A percentile compares a stretch with the other conserved stretches of the same genome.
These are phyloP conservation scores for Coptodon rendalli DNA, from an alignment of 2,113 vertebrate genomes.

Conservation along the genomic window DNA sequence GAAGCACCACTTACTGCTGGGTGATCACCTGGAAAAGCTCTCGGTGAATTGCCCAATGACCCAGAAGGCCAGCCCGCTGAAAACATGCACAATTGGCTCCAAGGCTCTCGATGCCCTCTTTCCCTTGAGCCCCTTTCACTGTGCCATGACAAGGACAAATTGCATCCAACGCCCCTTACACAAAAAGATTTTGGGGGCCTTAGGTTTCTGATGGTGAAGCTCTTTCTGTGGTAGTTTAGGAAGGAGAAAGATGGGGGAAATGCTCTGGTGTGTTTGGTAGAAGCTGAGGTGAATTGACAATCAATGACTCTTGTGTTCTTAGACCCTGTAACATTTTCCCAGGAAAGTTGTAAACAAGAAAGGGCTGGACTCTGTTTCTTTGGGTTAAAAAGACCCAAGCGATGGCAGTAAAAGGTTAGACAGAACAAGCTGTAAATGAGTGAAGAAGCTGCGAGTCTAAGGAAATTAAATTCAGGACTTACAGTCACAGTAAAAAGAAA, in stretches of 20 bases:
- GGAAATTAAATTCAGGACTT: neutral
- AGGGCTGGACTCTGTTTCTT: neutral
- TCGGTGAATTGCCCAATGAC: conserved; percentile 61
- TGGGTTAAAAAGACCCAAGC: neutral
- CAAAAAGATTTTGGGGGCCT: conserved; percentile 43
- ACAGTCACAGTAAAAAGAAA: neutral
- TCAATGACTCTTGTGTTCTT: conserved; percentile 37
- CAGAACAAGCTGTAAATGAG: neutral
- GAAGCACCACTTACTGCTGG: conserved; percentile 54
- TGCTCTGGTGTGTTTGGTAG: conserved; percentile 14
- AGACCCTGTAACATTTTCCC: conserved; percentile 50
- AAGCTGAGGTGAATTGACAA: conserved; percentile 50
- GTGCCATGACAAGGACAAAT: conserved; percentile 71
- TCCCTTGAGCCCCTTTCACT: conserved; percentile 41
- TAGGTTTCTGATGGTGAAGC: conserved; percentile 16
- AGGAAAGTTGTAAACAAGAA: conserved; percentile 32
- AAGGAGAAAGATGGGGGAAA: conserved; percentile 26
- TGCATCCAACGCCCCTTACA: conserved; percentile 52
- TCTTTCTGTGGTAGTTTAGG: conserved; percentile 26
- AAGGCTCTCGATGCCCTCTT: conserved; percentile 39
- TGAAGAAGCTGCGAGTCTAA: neutral
- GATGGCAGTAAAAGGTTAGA: neutral
- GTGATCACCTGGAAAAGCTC: conserved; percentile 68
- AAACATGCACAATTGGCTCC: conserved; percentile 55
- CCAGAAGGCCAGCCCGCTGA: conserved; percentile 55